phyloP scores from a whole-genome alignment of 2,888 invertebrate species.

The Adelognathus sp. region DNA sequence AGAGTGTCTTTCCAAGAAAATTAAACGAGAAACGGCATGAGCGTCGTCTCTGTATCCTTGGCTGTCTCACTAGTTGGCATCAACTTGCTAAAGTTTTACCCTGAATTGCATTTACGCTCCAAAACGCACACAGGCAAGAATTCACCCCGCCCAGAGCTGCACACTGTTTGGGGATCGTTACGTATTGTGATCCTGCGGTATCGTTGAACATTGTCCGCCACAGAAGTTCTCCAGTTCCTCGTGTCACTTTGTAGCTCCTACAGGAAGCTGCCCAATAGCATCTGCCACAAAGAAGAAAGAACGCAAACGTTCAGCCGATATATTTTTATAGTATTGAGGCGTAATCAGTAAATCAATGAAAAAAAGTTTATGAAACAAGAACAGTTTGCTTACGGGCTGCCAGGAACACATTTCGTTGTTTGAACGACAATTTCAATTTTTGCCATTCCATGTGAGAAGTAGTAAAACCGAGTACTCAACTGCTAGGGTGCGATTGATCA shows the following conservation, averaged over 20 bases:
- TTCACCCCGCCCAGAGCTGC: slow-evolving; percentile 12
- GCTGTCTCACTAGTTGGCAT: slow-evolving; percentile 27
- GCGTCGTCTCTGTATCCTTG: slow-evolving; percentile 5
- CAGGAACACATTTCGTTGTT: too few relatives aligned
- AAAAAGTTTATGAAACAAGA: too few relatives aligned
- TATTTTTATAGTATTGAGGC: not conserved
- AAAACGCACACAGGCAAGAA: slow-evolving; percentile 35
- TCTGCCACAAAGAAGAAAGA: not conserved
- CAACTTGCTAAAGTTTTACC: slow-evolving; percentile 40
- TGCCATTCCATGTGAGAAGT: too few relatives aligned
- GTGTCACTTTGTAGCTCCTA: not conserved
- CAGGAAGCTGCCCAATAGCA: not conserved
- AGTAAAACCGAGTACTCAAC: too few relatives aligned
- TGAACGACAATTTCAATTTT: too few relatives aligned
- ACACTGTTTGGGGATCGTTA: not conserved
- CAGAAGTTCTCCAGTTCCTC: slow-evolving; percentile 2
- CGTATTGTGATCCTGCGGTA: not conserved
- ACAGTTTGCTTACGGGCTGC: too few relatives aligned
- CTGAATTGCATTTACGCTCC: slow-evolving; percentile 50
- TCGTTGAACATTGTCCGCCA: not conserved
- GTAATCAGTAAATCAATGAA: not conserved
- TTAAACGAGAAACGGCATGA: slow-evolving; percentile 31
- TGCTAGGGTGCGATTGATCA: too few relatives aligned
- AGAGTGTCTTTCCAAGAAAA: slow-evolving; percentile 20
- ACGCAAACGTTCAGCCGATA: not conserved